Evolutionary conservation across 2,113 vertebrate genomes (phyloP).

Genomic region (Anarhynchus alexandrinus): DNA sequence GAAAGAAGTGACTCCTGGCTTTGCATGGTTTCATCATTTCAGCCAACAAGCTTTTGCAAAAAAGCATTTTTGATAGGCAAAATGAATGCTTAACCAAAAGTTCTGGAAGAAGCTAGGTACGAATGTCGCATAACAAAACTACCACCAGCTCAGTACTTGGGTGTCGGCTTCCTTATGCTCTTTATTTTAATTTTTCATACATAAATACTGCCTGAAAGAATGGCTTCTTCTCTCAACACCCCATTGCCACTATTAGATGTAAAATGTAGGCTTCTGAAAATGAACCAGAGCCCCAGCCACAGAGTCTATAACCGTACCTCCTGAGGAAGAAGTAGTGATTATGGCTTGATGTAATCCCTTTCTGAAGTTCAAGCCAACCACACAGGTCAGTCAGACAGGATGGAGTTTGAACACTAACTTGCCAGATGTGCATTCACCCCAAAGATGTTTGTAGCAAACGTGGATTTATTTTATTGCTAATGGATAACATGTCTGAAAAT

Average conservation of each 20-base stretch:
- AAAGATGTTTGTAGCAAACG: rapidly evolving
- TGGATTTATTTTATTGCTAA: neutral
- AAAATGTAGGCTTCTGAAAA: neutral
- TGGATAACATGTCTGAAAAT: neutral
- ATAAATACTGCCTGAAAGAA: neutral
- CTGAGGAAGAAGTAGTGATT: neutral
- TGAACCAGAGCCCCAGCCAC: neutral
- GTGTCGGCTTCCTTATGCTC: neutral
- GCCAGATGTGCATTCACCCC: neutral
- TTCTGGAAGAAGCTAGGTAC: neutral
- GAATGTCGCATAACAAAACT: neutral
- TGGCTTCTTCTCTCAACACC: neutral
- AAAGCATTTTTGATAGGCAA: neutral
- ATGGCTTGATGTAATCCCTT: neutral
- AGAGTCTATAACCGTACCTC: neutral
- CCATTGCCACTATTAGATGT: neutral
- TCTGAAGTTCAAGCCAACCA: neutral
- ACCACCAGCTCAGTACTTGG: neutral
- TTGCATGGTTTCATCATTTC: neutral
- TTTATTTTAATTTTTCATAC: neutral
- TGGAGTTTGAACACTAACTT: neutral
- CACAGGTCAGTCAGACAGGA: rapidly evolving
- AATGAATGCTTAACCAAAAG: neutral
- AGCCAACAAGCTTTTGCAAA: neutral
- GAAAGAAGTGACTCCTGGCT: neutral